phyloP scores from a whole-genome alignment of 2,113 vertebrate genomes.

The Phaethon lepturus region DNA sequence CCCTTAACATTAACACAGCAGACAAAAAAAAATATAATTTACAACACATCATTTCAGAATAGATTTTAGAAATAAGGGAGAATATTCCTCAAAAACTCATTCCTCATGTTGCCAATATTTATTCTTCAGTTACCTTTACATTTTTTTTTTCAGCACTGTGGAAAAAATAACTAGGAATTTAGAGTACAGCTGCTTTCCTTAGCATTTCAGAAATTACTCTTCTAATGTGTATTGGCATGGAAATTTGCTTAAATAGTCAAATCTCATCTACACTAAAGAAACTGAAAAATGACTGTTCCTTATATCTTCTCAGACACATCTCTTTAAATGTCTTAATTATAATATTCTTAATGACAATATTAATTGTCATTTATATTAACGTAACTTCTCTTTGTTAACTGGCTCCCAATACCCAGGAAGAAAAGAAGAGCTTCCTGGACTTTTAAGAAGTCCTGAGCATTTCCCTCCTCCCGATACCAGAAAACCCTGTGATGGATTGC shows the following conservation, averaged over 20 bases:
- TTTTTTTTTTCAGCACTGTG: background rate
- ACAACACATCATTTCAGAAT: background rate
- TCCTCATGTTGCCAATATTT: background rate
- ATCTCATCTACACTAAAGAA: background rate
- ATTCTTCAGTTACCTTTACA: background rate
- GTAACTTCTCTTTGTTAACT: background rate
- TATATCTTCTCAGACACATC: background rate
- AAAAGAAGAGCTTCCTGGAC: fast-evolving
- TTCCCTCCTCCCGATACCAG: background rate
- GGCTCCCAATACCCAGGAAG: background rate
- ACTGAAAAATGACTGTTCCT: background rate
- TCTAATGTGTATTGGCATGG: background rate
- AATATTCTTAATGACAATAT: background rate
- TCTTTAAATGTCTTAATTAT: background rate
- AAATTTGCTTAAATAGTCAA: background rate
- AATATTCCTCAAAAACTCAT: background rate
- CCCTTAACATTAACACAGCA: background rate
- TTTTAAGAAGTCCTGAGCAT: background rate
- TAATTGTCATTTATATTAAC: background rate
- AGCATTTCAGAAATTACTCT: constrained; percentile 3
- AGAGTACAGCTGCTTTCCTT: background rate
- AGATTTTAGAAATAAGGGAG: background rate
- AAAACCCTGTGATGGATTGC: background rate
- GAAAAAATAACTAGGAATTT: background rate
- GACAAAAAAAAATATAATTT: background rate